Conservation (phyloP, 1,140 invertebrate species). For the Gonioctena quinquepunctata region DNA sequence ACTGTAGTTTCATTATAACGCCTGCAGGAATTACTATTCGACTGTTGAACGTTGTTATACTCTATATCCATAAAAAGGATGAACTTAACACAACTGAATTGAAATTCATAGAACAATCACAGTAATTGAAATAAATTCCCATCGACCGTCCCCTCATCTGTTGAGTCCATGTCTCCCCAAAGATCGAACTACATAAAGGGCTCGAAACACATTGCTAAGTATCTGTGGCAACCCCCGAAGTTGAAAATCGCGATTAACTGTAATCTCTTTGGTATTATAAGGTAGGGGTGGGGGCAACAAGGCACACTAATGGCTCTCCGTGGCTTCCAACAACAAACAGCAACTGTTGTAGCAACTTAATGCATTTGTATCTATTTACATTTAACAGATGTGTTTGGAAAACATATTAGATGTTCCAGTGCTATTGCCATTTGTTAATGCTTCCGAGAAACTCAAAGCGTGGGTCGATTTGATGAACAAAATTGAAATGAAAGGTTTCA, state of each 20-base stretch:
- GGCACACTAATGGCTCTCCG: slow-evolving; percentile 32
- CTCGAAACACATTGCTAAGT: slow-evolving; percentile 21
- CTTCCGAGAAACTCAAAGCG: background rate
- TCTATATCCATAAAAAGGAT: too few relatives aligned
- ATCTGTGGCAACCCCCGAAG: slow-evolving; percentile 14
- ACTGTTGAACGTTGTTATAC: too few relatives aligned
- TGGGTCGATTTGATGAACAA: too few relatives aligned
- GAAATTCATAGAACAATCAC: too few relatives aligned
- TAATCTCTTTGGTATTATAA: slow-evolving; percentile 32
- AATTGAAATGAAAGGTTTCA: too few relatives aligned
- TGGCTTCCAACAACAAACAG: slow-evolving; percentile 34
- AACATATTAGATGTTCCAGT: background rate
- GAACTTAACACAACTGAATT: too few relatives aligned
- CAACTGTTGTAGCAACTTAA: slow-evolving; percentile 34
- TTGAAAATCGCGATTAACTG: slow-evolving; percentile 41
- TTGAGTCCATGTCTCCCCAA: background rate
- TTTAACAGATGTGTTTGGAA: slow-evolving; percentile 26
- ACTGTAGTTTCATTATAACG: too few relatives aligned
- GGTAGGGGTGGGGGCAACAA: background rate
- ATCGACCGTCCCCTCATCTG: too few relatives aligned
- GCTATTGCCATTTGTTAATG: background rate
- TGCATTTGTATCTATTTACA: slow-evolving; percentile 36
- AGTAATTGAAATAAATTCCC: too few relatives aligned
- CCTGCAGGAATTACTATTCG: too few relatives aligned
- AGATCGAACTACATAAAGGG: slow-evolving; percentile 32